These are phyloP conservation scores for Trachymyrmex septentrionalis DNA, from an alignment of 1,140 invertebrate species.

Conservation along the genomic window DNA sequence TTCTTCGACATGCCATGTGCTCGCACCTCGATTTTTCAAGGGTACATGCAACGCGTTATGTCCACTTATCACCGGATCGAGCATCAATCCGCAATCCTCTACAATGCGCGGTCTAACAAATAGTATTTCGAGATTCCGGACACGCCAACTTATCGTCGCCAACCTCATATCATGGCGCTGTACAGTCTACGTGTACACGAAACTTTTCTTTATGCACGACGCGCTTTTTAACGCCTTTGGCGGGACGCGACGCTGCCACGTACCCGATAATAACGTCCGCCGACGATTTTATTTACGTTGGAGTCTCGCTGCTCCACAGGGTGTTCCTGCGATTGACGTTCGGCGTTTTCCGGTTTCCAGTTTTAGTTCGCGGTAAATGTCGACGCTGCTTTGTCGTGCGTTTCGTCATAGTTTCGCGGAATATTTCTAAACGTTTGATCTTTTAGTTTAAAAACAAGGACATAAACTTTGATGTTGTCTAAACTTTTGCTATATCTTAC, in stretches of 20 bases:
- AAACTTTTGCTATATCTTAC: neutral
- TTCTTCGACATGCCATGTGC: slow-evolving; percentile 82
- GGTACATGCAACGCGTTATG: slow-evolving; percentile 33
- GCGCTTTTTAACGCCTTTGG: neutral
- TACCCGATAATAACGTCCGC: neutral
- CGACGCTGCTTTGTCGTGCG: slow-evolving; percentile 1
- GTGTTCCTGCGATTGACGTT: neutral
- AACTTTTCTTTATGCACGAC: slow-evolving; percentile 36
- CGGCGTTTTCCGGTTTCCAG: neutral
- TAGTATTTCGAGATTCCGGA: neutral
- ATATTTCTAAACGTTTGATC: neutral
- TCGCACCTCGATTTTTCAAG: slow-evolving; percentile 71
- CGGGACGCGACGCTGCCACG: neutral
- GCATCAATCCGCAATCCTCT: neutral
- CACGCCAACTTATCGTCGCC: slow-evolving; percentile 18
- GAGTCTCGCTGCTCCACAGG: too few relatives aligned
- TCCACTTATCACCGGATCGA: neutral
- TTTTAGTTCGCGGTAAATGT: neutral
- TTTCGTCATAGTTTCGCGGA: neutral
- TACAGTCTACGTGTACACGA: slow-evolving; percentile 56
- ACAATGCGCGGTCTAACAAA: too few relatives aligned
- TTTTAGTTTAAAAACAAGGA: neutral
- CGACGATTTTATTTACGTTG: too few relatives aligned
- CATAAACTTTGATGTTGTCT: neutral
- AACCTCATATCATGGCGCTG: slow-evolving; percentile 79